Conservation (phyloP, 2,113 vertebrate species). For the Brienomyrus longianalis region DNA sequence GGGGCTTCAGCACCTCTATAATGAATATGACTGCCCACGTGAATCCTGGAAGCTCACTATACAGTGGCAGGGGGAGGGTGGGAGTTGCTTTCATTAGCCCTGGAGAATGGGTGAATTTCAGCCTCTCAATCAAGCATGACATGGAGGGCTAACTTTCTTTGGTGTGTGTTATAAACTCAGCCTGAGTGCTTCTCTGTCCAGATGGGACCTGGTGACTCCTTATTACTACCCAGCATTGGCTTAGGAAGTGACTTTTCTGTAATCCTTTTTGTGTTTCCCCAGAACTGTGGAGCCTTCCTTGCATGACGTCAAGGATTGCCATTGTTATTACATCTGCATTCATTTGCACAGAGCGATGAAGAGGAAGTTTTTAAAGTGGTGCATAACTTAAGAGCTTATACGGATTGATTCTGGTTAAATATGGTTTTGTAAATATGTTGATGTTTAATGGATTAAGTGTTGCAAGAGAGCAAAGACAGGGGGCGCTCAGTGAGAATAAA, state of each 20-base stretch:
- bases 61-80: constrained; percentile 17
- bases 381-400: background rate
- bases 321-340: background rate
- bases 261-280: background rate
- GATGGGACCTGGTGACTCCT: constrained; percentile 44
- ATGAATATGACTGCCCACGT: constrained; percentile 49
- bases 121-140: constrained; percentile 57
- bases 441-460: background rate
- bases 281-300: background rate
- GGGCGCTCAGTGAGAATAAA: background rate
- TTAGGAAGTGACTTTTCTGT: background rate
- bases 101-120: constrained; percentile 56
- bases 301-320: background rate
- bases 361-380: background rate
- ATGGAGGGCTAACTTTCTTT: constrained; percentile 45
- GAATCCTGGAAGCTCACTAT: constrained; percentile 21
- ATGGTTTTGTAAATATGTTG: background rate
- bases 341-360: background rate
- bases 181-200: constrained; percentile 53
- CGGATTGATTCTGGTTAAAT: background rate
- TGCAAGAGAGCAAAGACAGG: background rate
- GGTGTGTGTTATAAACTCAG: constrained; percentile 34
- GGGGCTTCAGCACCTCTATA: constrained; percentile 36
- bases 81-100: constrained; percentile 50
- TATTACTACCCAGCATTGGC: background rate